Evolutionary conservation across 2,797 vertebrate genomes (phyloP).

Genomic region (Linurgus olivaceus): DNA sequence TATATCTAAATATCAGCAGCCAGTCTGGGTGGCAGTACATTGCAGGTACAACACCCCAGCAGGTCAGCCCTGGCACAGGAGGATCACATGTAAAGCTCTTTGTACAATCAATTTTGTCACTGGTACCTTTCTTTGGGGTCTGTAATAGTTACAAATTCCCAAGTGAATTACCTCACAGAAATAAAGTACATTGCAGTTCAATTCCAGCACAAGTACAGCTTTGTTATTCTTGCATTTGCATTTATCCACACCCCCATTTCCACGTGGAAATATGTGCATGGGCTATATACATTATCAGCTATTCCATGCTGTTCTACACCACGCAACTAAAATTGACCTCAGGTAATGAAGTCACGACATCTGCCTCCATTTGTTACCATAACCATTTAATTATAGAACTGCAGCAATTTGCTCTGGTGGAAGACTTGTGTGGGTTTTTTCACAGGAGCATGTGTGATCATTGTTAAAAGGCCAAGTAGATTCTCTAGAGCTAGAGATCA

Average conservation of each 20-base stretch:
- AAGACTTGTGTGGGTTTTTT: not conserved
- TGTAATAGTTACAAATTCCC: not conserved
- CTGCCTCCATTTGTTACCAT: not conserved
- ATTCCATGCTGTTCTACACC: not conserved
- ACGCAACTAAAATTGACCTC: not conserved
- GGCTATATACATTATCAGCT: not conserved
- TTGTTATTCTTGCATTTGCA: not conserved
- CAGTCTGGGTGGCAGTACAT: not conserved
- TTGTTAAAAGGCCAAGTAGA: not conserved
- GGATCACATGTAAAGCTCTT: not conserved
- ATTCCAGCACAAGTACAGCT: not conserved
- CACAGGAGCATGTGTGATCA: not conserved
- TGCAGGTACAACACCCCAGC: accelerated
- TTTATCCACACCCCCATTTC: not conserved
- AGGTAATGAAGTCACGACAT: not conserved
- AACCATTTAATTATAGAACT: not conserved
- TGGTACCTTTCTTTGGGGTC: not conserved
- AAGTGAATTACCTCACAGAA: not conserved
- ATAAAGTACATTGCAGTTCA: not conserved
- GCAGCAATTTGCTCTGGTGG: not conserved
- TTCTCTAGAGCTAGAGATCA: not conserved
- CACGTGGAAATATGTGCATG: not conserved
- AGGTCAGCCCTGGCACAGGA: not conserved
- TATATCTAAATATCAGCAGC: not conserved
- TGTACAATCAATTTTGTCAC: not conserved